Evolutionary conservation across 2,888 invertebrate genomes (phyloP), one percentile per base, ranked within the genome.

Genomic region (Melipona bicolor): DNA sequence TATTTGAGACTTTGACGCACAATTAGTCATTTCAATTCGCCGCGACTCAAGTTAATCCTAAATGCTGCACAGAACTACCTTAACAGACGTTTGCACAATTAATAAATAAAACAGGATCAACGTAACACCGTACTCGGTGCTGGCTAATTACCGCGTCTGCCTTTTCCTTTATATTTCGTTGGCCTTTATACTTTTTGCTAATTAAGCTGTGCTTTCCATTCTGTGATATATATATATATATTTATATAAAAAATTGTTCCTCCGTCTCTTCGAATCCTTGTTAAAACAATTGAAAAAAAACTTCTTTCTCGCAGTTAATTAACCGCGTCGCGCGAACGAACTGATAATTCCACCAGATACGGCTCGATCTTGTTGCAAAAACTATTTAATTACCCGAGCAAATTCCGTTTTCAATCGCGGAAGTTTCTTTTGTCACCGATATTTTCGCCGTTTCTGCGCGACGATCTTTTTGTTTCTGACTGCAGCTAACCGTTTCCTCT

Each of bases 191-290:
- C 52, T 49, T 15, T 54, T 67, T 43, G 27, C 65, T 75, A 54
- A 75, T 75, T 75, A 75, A 67, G 43, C 5, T 43, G n/a, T 24
- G 43, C 74, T 67, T 36, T 67, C 65, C 27, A 56, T 65, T 54
- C 21, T 56, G 43, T 43, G 43, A 43, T 2, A 74, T 54, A 32
- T 32, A 32, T 32, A 32, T 54, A 3, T 5, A 54, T 6, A 24
- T 24, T 24, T 24, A 6, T 19, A 21, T 19, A 54, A 21, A 54
- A 21, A 21, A 21, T 2, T 1, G 6, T 13, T 65, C 15, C 21
- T 54, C 19, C 43, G 43, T 24, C 4, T 24, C 36, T 56, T 36
- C 5, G 17, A 71, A 24, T 71, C 3, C 56, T 19, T 24, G 17
- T 56, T 43, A 13, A 11, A 11, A 3, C 24, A 61, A 59, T 59